Evolutionary conservation across 2,797 vertebrate species (phyloP).

Genomic region (Rhincodon typus): DNA sequence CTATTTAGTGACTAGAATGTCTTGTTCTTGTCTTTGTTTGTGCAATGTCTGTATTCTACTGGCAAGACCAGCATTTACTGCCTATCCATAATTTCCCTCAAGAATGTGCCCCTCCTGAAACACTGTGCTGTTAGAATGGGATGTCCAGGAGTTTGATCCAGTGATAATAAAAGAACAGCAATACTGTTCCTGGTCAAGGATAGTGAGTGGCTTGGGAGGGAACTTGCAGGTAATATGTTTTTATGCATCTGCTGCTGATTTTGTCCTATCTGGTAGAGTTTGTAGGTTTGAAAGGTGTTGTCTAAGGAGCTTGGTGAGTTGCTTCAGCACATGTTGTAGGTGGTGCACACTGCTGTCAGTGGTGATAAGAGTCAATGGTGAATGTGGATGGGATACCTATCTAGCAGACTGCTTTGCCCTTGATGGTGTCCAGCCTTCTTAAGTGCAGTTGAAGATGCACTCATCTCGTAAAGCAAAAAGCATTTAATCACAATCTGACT

Average conservation of each 20-base stretch:
- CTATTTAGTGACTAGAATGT: not conserved
- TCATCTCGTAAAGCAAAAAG: not conserved
- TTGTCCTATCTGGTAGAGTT: no score
- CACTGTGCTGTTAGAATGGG: not conserved
- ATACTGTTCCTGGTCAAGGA: not conserved
- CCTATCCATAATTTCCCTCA: not conserved
- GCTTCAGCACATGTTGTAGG: no score
- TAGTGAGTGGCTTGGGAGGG: no score
- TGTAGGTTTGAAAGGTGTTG: not conserved
- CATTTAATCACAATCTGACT: not conserved
- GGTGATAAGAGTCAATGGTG: no score
- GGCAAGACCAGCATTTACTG: not conserved
- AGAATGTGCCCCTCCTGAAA: not conserved
- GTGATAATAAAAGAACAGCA: not conserved
- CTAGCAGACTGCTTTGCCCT: not conserved
- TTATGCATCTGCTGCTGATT: not conserved
- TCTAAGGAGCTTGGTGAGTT: not conserved
- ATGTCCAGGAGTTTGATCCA: not conserved
- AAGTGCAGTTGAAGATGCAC: not conserved
- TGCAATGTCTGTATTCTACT: not conserved
- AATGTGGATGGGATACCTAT: not conserved
- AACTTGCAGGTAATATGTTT: no score
- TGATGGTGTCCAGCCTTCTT: not conserved
- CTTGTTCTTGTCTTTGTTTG: not conserved
- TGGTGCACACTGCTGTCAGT: no score